These are phyloP conservation scores for Deroplatys truncata DNA, from an alignment of 2,888 invertebrate genomes.

Conservation along the genomic window DNA sequence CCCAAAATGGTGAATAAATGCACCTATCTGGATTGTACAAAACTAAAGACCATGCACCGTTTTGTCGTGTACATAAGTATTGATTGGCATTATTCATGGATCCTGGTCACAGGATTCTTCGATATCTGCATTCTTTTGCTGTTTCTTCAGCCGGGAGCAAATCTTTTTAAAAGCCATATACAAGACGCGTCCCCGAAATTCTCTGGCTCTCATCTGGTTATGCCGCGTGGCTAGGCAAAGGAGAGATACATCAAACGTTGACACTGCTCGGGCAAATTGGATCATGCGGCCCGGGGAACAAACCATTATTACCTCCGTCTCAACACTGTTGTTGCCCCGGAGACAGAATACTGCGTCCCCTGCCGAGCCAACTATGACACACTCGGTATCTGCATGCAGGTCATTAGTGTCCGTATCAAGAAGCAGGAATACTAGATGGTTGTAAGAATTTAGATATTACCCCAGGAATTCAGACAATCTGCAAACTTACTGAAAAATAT, in stretches of 20 bases:
- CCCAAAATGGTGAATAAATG: too few relatives aligned
- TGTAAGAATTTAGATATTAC: too few relatives aligned
- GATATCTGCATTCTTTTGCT: background rate
- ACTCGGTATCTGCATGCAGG: too few relatives aligned
- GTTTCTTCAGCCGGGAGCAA: background rate
- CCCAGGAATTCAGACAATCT: too few relatives aligned
- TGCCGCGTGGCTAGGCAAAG: conserved; percentile 4
- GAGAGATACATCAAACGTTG: background rate
- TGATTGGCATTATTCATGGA: background rate
- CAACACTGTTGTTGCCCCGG: background rate
- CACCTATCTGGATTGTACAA: too few relatives aligned
- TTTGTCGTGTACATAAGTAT: background rate
- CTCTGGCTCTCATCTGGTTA: conserved; percentile 3
- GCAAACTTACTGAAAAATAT: too few relatives aligned
- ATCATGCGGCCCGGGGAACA: conserved; percentile 6
- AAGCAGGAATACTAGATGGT: too few relatives aligned
- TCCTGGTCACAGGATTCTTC: background rate
- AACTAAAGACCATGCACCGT: too few relatives aligned
- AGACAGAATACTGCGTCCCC: background rate
- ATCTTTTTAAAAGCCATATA: background rate
- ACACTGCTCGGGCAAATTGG: background rate
- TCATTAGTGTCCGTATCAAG: too few relatives aligned
- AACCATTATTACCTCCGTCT: conserved; percentile 7
- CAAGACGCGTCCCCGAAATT: background rate
- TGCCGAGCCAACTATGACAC: background rate